phyloP scores from a whole-genome alignment of 2,888 invertebrate genomes.

The Drosophila heteroneura region DNA sequence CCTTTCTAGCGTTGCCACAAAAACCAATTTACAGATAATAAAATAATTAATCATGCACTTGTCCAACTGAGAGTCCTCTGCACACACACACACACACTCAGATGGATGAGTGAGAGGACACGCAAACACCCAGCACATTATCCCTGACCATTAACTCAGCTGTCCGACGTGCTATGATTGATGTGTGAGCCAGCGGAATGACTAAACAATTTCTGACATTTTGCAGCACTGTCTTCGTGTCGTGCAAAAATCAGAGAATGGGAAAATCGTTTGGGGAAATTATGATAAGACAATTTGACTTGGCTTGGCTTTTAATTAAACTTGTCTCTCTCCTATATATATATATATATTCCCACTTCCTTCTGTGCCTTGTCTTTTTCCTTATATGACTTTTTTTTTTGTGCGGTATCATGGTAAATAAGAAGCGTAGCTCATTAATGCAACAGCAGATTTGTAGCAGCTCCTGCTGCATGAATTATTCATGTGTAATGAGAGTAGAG shows the following conservation, averaged over 20 bases:
- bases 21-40: constrained; percentile 79
- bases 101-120: constrained; percentile 46
- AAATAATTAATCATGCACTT: constrained; percentile 81
- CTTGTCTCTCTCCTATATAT: constrained; percentile 35
- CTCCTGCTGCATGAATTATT: constrained; percentile 69
- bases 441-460: constrained; percentile 59
- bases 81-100: constrained; percentile 18
- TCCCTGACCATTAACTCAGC: constrained; percentile 71
- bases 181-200: constrained; percentile 60
- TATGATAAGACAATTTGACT: constrained; percentile 80
- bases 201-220: constrained; percentile 70
- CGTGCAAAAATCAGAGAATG: constrained; percentile 66
- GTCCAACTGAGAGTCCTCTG: constrained; percentile 60
- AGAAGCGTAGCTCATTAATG: constrained; percentile 78
- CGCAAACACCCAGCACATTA: constrained; percentile 76
- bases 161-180: constrained; percentile 67
- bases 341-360: constrained; percentile 22
- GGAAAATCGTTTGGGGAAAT: constrained; percentile 55
- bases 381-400: constrained; percentile 38
- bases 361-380: neutral
- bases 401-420: constrained; percentile 77
- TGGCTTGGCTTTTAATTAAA: constrained; percentile 73
- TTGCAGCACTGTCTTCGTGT: constrained; percentile 23
- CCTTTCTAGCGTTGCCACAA: constrained; percentile 38
- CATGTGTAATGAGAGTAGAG: constrained; percentile 49